Base-by-base conservation (phyloP, 2,797 vertebrate genomes). In the Nyctibius grandis region DNA sequence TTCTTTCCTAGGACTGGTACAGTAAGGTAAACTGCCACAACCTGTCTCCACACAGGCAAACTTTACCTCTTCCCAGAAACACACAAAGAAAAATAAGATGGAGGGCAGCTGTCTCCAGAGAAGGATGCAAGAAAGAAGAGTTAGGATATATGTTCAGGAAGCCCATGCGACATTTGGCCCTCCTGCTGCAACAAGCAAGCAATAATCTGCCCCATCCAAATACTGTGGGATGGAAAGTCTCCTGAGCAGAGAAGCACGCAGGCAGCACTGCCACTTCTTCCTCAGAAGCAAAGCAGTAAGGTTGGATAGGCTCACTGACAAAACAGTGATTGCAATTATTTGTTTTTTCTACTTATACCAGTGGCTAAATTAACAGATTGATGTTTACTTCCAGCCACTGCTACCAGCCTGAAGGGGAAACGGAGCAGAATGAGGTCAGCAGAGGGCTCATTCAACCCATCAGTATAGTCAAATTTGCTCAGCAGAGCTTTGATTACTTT, bases 321-420 rank as follows among this genome's bases (percentile, higher is more conserved):
- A 69, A 81, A 74, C 11, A 40, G 13, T 34, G 60, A 69, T 22
- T 73, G 38, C 56, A 84, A 84, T 80, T 76, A 29, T 19, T 67
- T 59, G 16, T 5, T 80, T 83, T 75, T 83, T 91, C 89, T 91
- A 57, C 92, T 93, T 89, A 78, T 68, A 89, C 73, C 69, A 74
- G 56, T 93, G 36, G 57, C 56, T 80, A 92, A 93, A 95, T 94
- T 83, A 96, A 84, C 61, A 92, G 91, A 94, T 88, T 86, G 83
- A 73, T 85, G 91, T 92, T 94, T 93, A 56, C 84, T 82, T 89
- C 38, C 79, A 89, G 74, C 31, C 45, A 34, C 79, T 85, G 78
- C 72, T 75, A 95, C 31, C 53, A 93, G 53, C 56, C 91, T 94
- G 82, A 85, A 77, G 61, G 65, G 53, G 57, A 95, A 96, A 90